Evolutionary conservation across 2,888 invertebrate species (phyloP).

Genomic region (Scaptomyza reducta): DNA sequence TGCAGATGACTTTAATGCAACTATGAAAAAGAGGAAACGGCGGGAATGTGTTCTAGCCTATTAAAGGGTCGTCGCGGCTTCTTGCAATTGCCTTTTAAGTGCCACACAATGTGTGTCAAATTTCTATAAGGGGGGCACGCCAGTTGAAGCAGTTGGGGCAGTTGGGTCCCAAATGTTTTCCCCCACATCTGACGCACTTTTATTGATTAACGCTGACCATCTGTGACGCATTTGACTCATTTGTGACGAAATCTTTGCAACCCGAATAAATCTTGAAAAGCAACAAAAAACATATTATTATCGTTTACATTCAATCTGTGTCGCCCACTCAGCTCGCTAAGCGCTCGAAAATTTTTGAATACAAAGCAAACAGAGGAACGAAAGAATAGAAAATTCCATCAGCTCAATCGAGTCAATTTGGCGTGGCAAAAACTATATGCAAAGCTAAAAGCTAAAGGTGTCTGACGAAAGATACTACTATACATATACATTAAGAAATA

Average conservation of each 20-base stretch:
- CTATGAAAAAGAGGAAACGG: background rate
- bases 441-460: slow-evolving; percentile 9
- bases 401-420: slow-evolving; percentile 49
- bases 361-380: slow-evolving; percentile 1
- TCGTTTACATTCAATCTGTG: too few species aligned
- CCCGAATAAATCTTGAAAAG: background rate
- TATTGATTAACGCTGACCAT: slow-evolving; percentile 38
- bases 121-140: background rate
- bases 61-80: slow-evolving; percentile 2
- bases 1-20: slow-evolving; percentile 20
- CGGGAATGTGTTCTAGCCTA: background rate
- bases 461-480: slow-evolving; percentile 36
- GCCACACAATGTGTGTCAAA: slow-evolving; percentile 47
- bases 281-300: too few species aligned
- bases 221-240: slow-evolving; percentile 45
- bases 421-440: slow-evolving; percentile 23
- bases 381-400: slow-evolving; percentile 20
- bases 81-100: slow-evolving; percentile 42
- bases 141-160: background rate
- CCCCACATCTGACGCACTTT: slow-evolving; percentile 24
- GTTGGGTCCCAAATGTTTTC: background rate
- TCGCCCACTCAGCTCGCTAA: slow-evolving; percentile 45
- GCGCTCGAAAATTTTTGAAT: slow-evolving; percentile 26
- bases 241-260: slow-evolving; percentile 31
- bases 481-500: background rate